Conservation (phyloP, 2,797 vertebrate genomes). For the Sebastes taczanowskii region DNA sequence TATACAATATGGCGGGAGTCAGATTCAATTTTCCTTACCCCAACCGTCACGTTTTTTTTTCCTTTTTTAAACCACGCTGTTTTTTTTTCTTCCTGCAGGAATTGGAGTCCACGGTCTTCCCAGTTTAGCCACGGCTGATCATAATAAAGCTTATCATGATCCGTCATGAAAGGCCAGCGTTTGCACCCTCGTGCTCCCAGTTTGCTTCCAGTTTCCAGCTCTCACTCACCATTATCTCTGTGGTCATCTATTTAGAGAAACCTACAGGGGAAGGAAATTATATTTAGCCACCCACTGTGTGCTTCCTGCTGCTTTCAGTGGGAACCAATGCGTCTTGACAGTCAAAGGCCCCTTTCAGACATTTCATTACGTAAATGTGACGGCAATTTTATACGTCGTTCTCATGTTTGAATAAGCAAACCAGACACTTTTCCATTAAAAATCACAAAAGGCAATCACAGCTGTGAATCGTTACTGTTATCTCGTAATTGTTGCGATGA, state of each 20-base stretch:
- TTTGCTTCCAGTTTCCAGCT: slow-evolving; percentile 46
- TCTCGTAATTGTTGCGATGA: neutral
- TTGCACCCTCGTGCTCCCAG: slow-evolving; percentile 33
- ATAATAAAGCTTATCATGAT: slow-evolving; percentile 31
- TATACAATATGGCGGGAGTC: slow-evolving; percentile 56
- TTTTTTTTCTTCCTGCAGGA: neutral
- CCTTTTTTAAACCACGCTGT: neutral
- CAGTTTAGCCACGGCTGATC: slow-evolving; percentile 14
- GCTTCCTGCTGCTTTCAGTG: neutral
- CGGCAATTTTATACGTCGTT: neutral
- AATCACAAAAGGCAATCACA: neutral
- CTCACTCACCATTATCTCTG: slow-evolving; percentile 49
- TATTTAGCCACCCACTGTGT: neutral
- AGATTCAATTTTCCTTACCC: slow-evolving; percentile 40
- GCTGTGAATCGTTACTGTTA: neutral
- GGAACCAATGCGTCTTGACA: neutral
- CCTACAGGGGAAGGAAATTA: slow-evolving; percentile 33
- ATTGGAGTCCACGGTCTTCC: neutral
- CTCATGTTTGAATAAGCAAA: neutral
- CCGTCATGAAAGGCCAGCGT: slow-evolving; percentile 37
- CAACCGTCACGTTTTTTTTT: slow-evolving; percentile 18
- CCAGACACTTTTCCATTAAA: neutral
- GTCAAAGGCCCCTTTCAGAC: neutral
- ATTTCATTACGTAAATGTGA: neutral
- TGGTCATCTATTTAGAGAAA: slow-evolving; percentile 36